Conservation (phyloP, 2,888 invertebrate species). For the Lycophotia porphyrea region DNA sequence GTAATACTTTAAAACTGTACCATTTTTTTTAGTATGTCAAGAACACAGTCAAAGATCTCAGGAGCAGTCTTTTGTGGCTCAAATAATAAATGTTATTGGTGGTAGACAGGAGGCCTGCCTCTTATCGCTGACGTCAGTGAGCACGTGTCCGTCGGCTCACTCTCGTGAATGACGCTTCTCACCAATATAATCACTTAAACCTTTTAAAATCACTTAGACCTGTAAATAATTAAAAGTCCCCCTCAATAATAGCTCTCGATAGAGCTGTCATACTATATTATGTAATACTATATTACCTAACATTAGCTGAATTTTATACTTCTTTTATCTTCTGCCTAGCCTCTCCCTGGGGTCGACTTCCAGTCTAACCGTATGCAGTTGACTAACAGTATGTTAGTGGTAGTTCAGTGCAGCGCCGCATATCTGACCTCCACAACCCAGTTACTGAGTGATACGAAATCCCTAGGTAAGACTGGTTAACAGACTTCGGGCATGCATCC, state of each 20-base stretch:
- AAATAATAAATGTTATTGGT: no score
- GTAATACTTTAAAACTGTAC: no score
- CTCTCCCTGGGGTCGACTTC: not conserved
- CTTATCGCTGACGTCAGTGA: not conserved
- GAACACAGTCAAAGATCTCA: no score
- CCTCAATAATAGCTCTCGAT: not conserved
- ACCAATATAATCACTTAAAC: no score
- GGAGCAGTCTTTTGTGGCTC: no score
- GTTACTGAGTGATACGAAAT: not conserved
- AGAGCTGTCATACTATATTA: not conserved
- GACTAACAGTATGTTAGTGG: not conserved
- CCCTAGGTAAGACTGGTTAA: not conserved
- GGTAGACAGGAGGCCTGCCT: no score
- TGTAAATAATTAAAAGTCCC: not conserved
- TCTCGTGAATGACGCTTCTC: no score
- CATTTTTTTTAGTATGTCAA: not conserved
- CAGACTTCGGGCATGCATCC: not conserved
- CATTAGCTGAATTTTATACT: not conserved
- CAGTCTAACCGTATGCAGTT: not conserved
- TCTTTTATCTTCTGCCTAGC: not conserved
- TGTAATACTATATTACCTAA: not conserved
- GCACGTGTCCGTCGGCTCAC: not conserved
- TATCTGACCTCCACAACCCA: not conserved
- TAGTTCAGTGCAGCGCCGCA: not conserved
- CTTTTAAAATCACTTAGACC: no score